phyloP scores from a whole-genome alignment of 2,113 vertebrate species.

The Bos taurus region ARS-UCD2.0 NC_037332.1:54702001-54702500 shows the following conservation, averaged over 20 bases:
- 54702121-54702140: neutral
- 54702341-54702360: neutral
- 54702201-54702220: neutral
- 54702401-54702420: neutral
- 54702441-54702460: neutral
- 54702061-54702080: neutral
- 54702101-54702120: rapidly evolving
- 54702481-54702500: neutral
- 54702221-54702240: neutral
- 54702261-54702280: neutral
- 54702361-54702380: neutral
- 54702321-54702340: neutral
- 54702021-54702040: neutral
- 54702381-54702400: neutral
- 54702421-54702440: neutral
- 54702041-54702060: neutral
- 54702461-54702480: neutral
- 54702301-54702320: neutral
- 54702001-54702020: neutral
- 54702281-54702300: neutral
- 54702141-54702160: neutral
- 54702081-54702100: neutral
- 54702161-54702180: neutral
- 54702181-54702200: neutral
- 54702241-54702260: neutral